Conservation (phyloP, 2,797 vertebrate genomes). For the Scarus forsteni region DNA sequence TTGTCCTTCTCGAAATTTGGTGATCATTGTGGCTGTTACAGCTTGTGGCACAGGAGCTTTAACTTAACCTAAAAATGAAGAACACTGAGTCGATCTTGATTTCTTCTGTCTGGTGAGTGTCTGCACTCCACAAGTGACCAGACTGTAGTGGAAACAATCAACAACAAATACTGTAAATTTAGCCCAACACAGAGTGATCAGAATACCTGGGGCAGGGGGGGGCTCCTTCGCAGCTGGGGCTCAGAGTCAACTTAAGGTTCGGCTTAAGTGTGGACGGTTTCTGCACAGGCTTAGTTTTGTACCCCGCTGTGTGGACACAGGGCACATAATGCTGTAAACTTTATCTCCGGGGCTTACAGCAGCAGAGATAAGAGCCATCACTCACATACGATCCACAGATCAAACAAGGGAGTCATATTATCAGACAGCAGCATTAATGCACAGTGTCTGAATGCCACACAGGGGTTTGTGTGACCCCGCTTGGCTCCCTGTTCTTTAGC, state of each 20-base stretch:
- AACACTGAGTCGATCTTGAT: neutral
- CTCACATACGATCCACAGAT: conserved; percentile 52
- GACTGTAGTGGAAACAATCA: neutral
- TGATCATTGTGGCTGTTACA: too few species aligned
- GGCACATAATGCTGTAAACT: conserved; percentile 30
- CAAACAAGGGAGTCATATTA: conserved; percentile 51
- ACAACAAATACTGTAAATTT: neutral
- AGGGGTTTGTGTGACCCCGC: conserved; percentile 39
- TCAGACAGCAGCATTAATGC: conserved; percentile 42
- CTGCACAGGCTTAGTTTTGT: conserved; percentile 26
- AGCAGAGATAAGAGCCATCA: conserved; percentile 49
- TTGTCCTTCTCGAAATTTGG: too few species aligned
- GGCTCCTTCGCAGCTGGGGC: neutral
- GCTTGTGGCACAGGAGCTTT: too few species aligned
- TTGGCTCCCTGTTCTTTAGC: conserved; percentile 39
- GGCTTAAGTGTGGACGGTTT: conserved; percentile 2
- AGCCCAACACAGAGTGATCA: neutral
- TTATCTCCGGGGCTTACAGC: conserved; percentile 52
- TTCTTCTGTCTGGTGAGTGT: neutral
- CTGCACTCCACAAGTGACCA: neutral
- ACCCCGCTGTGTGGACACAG: conserved; percentile 12
- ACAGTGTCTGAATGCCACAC: conserved; percentile 24
- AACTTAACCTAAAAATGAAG: too few species aligned
- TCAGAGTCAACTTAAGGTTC: conserved; percentile 16
- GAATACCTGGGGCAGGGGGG: neutral